A percentile compares a stretch with the other conserved stretches of the same genome.
Conservation (phyloP, 2,888 invertebrate species). For the Epirrhoe alternata region DNA sequence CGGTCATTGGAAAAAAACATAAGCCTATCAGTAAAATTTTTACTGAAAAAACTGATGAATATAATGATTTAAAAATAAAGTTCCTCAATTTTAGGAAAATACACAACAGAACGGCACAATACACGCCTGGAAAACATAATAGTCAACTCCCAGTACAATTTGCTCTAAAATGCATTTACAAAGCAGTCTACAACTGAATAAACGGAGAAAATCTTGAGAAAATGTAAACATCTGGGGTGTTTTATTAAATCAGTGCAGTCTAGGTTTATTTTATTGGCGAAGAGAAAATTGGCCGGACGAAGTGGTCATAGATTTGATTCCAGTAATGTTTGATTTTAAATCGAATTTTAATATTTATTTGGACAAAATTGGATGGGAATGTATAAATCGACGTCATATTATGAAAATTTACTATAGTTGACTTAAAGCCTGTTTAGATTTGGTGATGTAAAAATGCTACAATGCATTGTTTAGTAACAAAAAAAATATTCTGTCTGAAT, state of each 20-base stretch:
- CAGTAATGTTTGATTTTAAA: conserved; percentile 1
- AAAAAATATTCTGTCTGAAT: too few species aligned
- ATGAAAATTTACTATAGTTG: too few species aligned
- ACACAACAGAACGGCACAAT: too few species aligned
- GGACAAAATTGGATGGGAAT: not conserved
- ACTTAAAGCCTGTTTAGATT: too few species aligned
- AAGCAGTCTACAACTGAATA: not conserved
- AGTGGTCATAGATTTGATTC: conserved; percentile 16
- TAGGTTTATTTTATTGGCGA: conserved; percentile 17
- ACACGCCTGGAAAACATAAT: not conserved
- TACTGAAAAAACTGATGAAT: too few species aligned
- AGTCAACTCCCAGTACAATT: not conserved
- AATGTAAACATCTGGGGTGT: conserved; percentile 12
- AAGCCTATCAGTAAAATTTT: too few species aligned
- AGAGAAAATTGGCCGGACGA: conserved; percentile 16
- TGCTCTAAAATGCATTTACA: not conserved
- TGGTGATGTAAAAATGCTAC: too few species aligned
- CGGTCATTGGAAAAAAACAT: too few species aligned
- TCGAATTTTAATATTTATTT: not conserved
- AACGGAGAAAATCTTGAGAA: conserved; percentile 5
- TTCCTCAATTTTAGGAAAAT: too few species aligned
- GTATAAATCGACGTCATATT: too few species aligned
- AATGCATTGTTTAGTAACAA: too few species aligned
- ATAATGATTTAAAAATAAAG: too few species aligned
- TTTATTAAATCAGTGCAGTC: conserved; percentile 17